These are phyloP conservation scores for Oceanites oceanicus DNA, from an alignment of 2,113 vertebrate genomes.

Conservation along the genomic window DNA sequence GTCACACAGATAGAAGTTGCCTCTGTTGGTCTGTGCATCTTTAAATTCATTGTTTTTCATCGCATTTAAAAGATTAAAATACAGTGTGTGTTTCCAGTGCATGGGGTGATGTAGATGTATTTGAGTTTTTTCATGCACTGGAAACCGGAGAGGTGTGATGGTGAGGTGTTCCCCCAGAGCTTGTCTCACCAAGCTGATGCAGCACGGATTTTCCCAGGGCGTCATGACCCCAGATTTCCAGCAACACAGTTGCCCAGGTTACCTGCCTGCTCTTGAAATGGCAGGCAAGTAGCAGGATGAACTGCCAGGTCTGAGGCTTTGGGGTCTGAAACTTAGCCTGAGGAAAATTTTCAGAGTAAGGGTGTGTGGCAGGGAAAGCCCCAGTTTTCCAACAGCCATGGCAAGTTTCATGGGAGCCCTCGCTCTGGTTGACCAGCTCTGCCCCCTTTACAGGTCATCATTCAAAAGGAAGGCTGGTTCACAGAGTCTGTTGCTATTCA, in stretches of 20 bases:
- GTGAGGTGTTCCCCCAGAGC: background rate
- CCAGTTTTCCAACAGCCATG: background rate
- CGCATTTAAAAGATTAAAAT: background rate
- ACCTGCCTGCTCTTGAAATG: background rate
- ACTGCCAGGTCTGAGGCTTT: background rate
- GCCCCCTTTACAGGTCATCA: background rate
- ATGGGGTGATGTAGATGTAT: background rate
- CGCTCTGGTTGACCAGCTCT: background rate
- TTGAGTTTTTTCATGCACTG: background rate
- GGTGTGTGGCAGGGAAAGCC: background rate
- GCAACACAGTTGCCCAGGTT: background rate
- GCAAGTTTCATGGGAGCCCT: background rate
- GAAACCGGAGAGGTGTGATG: background rate
- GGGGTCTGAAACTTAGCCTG: background rate
- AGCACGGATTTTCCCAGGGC: background rate
- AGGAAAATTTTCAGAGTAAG: background rate
- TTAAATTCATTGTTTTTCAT: background rate
- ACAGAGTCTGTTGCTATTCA: background rate
- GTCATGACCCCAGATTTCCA: background rate
- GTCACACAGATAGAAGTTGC: background rate
- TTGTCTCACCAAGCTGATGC: background rate
- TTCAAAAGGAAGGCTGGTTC: background rate
- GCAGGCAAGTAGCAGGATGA: background rate
- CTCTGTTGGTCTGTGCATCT: rapidly evolving
- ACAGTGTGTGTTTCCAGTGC: background rate